phyloP scores from a whole-genome alignment of 2,888 invertebrate genomes.

The Bugulina stolonifera region DNA sequence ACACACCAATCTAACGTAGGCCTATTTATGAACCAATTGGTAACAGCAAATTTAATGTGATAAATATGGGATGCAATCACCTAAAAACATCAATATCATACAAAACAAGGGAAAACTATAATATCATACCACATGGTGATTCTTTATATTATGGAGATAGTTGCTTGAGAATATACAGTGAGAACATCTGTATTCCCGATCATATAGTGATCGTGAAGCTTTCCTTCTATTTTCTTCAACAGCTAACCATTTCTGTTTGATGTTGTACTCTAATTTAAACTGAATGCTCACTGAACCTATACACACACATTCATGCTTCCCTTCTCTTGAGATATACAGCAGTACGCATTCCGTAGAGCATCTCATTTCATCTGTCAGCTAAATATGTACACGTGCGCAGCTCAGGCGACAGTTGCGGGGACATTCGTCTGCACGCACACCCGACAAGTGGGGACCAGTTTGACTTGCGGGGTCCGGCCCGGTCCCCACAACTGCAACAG shows the following conservation, averaged over 20 bases:
- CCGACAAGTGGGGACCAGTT: too few relatives aligned
- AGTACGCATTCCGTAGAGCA: background rate
- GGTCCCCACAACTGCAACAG: too few relatives aligned
- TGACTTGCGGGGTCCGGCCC: too few relatives aligned
- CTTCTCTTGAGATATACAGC: slow-evolving; percentile 2
- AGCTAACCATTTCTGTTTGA: background rate
- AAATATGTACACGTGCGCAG: too few relatives aligned
- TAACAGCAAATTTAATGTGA: too few relatives aligned
- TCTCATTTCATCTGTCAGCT: background rate
- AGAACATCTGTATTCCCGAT: background rate
- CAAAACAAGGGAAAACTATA: too few relatives aligned
- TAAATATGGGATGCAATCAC: too few relatives aligned
- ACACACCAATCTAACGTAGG: too few relatives aligned
- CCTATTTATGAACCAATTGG: too few relatives aligned
- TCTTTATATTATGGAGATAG: background rate
- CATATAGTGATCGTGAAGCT: background rate
- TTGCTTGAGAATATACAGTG: background rate
- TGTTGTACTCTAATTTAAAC: background rate
- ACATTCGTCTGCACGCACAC: too few relatives aligned
- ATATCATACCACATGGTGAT: background rate
- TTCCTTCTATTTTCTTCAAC: background rate
- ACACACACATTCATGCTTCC: background rate
- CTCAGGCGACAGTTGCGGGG: too few relatives aligned
- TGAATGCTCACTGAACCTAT: background rate
- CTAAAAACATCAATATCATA: too few relatives aligned